phyloP scores from a whole-genome alignment of 2,888 invertebrate genomes.

The Nephrotoma appendiculata region DNA sequence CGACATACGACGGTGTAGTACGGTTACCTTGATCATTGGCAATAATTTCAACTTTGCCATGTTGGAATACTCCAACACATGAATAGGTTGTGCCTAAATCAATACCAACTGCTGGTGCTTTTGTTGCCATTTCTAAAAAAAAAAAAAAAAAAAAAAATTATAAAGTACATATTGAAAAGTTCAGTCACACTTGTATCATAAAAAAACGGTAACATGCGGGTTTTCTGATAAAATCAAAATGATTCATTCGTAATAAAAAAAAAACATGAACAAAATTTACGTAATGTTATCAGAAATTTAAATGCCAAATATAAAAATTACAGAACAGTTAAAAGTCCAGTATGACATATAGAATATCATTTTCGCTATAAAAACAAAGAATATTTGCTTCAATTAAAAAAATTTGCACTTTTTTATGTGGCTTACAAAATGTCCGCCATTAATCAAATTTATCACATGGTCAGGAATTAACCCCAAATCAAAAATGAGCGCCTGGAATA shows the following conservation, averaged over 20 bases:
- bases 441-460: not conserved
- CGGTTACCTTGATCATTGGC: conserved; percentile 84
- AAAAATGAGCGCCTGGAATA: not conserved
- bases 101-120: conserved; percentile 81
- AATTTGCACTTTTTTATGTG: not conserved
- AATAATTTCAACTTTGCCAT: conserved; percentile 81
- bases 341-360: no score
- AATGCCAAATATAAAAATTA: no score
- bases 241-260: no score
- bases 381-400: no score
- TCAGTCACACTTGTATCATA: not conserved
- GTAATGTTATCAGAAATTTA: no score
- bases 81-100: conserved; percentile 94
- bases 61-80: conserved; percentile 85
- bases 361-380: no score
- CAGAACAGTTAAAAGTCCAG: no score
- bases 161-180: no score
- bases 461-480: not conserved
- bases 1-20: conserved; percentile 64
- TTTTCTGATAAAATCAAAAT: no score
- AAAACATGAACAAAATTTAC: no score
- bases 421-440: not conserved
- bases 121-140: conserved; percentile 28
- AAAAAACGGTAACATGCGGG: not conserved
- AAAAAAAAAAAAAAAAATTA: conserved; percentile 2